Evolutionary conservation across 2,797 vertebrate genomes (phyloP), one percentile per base, ranked within the genome.

Genomic region (Sebastes hubbsi): DNA sequence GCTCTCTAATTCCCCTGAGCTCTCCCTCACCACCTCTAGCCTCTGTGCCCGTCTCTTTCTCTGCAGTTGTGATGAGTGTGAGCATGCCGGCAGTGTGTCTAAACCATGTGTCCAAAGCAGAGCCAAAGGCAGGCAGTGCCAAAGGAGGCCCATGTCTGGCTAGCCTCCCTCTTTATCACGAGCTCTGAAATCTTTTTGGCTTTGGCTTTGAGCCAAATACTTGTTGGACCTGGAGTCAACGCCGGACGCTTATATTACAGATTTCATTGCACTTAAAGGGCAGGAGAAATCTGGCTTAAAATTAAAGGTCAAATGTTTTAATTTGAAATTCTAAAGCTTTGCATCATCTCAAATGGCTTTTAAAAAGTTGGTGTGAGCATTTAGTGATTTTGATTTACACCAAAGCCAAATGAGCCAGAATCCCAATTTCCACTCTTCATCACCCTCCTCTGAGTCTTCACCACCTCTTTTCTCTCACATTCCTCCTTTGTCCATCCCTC

Each of bases 401-500:
- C 3, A 13, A 86, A 75, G 8, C 49, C 24, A 55, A 68, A 66
- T 46, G 22, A 74, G 18, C 25, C 36, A 62, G 14, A 68, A 60
- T 54, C 69, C 56, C 66, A 42, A 83, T 74, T 83, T 78, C 74
- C 68, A 70, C 65, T 75, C 49, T 36, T 87, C 84, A 59, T 83
- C 77, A 38, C 70, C 67, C 64, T 36, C 63, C 11, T 80, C 78
- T 83, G 68, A 86, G 58, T 85, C 85, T 83, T 77, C 72, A 72
- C 61, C 83, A 25, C 67, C 59, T 86, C 79, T 81, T 59, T 75
- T 86, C 85, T 91, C 88, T 91, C 75, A 34, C 87, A 85, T 90
- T 83, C 75, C 86, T 89, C 88, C 91, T 89, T 85, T 91, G 85
- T 94, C 77, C 90, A 90, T 91, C 88, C 93, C 86, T 86, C 89